Evolutionary conservation across 2,888 invertebrate species (phyloP), one percentile per base, ranked within the genome.

Genomic region (Pheosia tremula): DNA sequence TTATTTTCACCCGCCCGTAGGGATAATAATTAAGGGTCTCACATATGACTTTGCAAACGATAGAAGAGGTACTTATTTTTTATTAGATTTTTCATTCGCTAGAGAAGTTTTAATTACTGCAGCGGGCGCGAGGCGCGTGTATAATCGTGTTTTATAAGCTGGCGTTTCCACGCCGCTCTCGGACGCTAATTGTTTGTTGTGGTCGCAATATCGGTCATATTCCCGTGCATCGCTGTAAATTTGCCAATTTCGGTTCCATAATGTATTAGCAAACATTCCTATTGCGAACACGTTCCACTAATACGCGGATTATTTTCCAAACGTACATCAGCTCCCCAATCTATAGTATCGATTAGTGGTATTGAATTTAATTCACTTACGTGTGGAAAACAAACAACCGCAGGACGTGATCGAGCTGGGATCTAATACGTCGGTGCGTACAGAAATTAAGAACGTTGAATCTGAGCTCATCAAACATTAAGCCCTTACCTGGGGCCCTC

Each of bases 381-480:
- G 68, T 62, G 67, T 72, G 67, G 75, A 77, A 75, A 79, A 72
- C 72, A 66, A 82, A 83, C 79, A 81, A 71, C 71, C 69, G 61
- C 72, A 74, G 79, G 74, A 85, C 85, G 87, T 88, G 88, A 88
- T 85, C 82, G 80, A 81, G 82, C 80, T 84, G 64, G 77, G 78
- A 74, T 79, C 77, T 79, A 69, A 75, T 74, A 72, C 75, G 78
- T 79, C 78, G 82, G 84, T 82, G 80, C 78, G 80, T 84, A 79
- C 77, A 85, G 85, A 88, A 91, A 90, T 91, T 88, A 89, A 87
- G 85, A 83, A 80, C 79, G 79, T 77, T 74, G 84, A 89, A 90
- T 91, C 90, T 86, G 84, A 84, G 83, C 90, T 91, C 89, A 91
- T 92, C 90, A 91, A 93, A 91, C 87, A 91, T 89, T 89, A 88